Evolutionary conservation across 2,113 vertebrate genomes (phyloP), one percentile per base, ranked within the genome.

Genomic region (Nycticorax nycticorax): DNA sequence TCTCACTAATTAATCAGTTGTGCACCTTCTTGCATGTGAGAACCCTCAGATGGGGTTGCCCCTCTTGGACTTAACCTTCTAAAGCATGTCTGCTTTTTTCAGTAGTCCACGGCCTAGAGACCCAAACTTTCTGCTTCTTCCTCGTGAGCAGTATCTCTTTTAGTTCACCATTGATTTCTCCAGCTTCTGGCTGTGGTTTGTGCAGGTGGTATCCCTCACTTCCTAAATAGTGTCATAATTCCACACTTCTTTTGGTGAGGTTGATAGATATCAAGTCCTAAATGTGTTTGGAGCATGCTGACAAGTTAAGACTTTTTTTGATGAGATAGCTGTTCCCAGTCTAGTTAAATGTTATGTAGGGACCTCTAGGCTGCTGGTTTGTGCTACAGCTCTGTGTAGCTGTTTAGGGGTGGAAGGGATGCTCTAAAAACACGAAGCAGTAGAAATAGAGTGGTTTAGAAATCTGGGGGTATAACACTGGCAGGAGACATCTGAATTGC

Each of bases 301-400:
- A 39, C 8, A 41, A 72, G 6, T 32, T 80, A 32, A 60, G 35
- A 47, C 8, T 21, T 76, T 56, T 88, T 82, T 63, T 26, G 0
- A 27, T 50, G 53, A 83, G 14, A 6, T 55, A 41, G 22, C 26
- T 94, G 12, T 64, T 80, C 30, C 22, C 35, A 68, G 28, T 59
- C 64, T 27, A 55, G 23, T 50, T 52, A 37, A 75, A 47, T 0
- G 2, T 22, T 52, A 14, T 60, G 60, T 1, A 68, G 35, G 14
- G 17, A 2, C 28, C 19, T 72, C 63, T 60, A 10, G 26, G 3
- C 26, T 76, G 19, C 72, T 2, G 13, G 8, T 52, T 93, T 92
- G 20, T 69, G 80, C 50, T 68, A 5, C 1, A 4, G 22, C 6
- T 52, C 0, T 3, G 6, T 24, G 55, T 26, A 30, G 11, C 4